Evolutionary conservation across 2,113 vertebrate species (phyloP), one percentile per base, ranked within the genome.

Genomic region (Onychostruthus taczanowskii): DNA sequence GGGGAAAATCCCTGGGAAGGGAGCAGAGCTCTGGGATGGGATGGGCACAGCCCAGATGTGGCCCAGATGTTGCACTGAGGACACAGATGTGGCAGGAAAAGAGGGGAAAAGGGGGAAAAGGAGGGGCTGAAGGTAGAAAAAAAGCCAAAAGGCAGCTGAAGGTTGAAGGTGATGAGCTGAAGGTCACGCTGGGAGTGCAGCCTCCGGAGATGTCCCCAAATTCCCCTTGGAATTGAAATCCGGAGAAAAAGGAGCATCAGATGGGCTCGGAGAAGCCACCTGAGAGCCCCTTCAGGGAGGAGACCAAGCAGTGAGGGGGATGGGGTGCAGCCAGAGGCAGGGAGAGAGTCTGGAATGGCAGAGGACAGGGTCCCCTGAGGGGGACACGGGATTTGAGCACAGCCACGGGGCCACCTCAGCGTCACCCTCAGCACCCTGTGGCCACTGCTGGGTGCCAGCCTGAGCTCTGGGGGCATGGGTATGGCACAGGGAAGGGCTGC

Each of bases 401-500:
- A 55, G 1, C n/a, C 49, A 4, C 24, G 11, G n/a, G 27, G 44
- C 17, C n/a, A 21, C 47, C 55, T 53, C 70, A 30, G 47, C 0
- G 2, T 12, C 63, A 16, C 35, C 68, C 63, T 33, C 46, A 49
- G 66, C 53, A 8, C 30, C 30, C 30, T 55, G 11, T 12, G 53
- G 47, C 6, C 39, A 7, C 16, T 1, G 17, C 41, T 1, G 16
- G 52, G 59, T 13, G 43, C 61, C 88, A 59, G 43, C 26, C 30
- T 27, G 44, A 7, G 20, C 39, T n/a, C 44, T 1, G 20, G 6
- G 44, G 41, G 13, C 9, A 4, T 0, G 9, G 66, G 17, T 8
- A 24, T 6, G 9, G 27, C 13, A 3, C 6, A 5, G 44, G 2
- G n/a, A 47, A 55, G 37, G 0, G 4, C n/a, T 17, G 15, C 1